These are phyloP conservation scores for Eupsittula cactorum DNA, from an alignment of 2,113 vertebrate genomes.

Conservation along the genomic window DNA sequence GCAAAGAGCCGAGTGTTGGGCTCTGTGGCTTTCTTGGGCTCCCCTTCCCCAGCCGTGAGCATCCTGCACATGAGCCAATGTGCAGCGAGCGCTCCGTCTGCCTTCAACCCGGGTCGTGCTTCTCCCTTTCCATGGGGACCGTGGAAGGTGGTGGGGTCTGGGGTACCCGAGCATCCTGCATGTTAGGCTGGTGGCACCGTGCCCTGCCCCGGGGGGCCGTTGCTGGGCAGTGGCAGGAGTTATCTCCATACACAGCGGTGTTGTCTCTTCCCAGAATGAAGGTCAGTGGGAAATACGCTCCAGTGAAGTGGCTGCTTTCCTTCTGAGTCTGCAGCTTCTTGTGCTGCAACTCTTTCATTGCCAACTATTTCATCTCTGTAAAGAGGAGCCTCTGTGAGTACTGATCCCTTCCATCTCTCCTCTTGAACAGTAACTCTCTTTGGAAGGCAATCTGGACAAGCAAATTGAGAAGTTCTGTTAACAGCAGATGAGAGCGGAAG, in stretches of 20 bases:
- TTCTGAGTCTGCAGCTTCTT: neutral
- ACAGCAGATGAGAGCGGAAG: neutral
- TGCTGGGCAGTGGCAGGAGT: neutral
- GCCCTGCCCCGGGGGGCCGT: fast-evolving
- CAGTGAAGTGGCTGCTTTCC: neutral
- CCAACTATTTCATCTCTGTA: slow-evolving; percentile 36
- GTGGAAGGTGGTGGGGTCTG: neutral
- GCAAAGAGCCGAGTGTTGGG: no score
- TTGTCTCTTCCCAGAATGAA: neutral
- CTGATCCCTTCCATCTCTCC: slow-evolving; percentile 34
- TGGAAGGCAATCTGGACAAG: slow-evolving; percentile 14
- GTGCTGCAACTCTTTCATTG: slow-evolving; percentile 6
- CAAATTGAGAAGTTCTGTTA: slow-evolving; percentile 32
- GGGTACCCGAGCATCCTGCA: neutral
- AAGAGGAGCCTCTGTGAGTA: neutral
- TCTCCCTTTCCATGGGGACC: neutral
- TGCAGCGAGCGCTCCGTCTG: neutral
- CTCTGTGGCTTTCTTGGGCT: neutral
- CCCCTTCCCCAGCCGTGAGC: no score
- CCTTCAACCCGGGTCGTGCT: neutral
- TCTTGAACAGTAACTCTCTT: neutral
- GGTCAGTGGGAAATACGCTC: neutral
- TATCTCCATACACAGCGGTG: fast-evolving
- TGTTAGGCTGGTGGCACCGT: neutral
- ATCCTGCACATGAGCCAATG: no score